Percentiles rank a stretch among this genome's conserved stretches.
These are phyloP conservation scores for Epistrophe eligans DNA, from an alignment of 2,888 invertebrate genomes.

Conservation along the genomic window DNA sequence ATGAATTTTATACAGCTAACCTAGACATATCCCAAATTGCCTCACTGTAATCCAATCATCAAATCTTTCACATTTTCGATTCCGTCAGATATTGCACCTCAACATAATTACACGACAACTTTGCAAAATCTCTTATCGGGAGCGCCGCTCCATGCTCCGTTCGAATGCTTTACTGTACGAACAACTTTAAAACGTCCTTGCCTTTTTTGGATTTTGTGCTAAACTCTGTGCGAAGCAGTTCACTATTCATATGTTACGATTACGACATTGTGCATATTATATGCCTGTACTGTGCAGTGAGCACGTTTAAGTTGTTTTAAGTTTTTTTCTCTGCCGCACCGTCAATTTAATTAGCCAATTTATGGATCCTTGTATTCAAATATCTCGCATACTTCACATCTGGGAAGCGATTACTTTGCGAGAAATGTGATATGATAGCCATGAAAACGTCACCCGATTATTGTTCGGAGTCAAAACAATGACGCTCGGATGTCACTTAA, in stretches of 20 bases:
- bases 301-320: constrained; percentile 43
- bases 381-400: constrained; percentile 59
- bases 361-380: constrained; percentile 75
- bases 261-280: constrained; percentile 20
- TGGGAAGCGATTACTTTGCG: constrained; percentile 29
- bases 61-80: constrained; percentile 49
- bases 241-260: constrained; percentile 7
- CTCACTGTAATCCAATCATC: constrained; percentile 59
- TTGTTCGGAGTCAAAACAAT: constrained; percentile 55
- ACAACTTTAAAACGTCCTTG: constrained; percentile 73
- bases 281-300: constrained; percentile 7
- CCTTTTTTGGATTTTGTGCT: constrained; percentile 68
- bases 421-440: constrained; percentile 63
- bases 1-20: background rate
- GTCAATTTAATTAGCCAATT: constrained; percentile 67
- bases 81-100: constrained; percentile 64
- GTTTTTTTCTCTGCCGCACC: constrained; percentile 15
- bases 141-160: background rate
- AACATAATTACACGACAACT: constrained; percentile 29
- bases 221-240: constrained; percentile 33
- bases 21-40: constrained; percentile 42
- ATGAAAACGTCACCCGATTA: constrained; percentile 64
- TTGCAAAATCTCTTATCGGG: constrained; percentile 46
- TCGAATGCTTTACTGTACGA: constrained; percentile 14
- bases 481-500: constrained; percentile 56